Evolutionary conservation across 2,113 vertebrate genomes (phyloP).

Genomic region (Pygoscelis adeliae): DNA sequence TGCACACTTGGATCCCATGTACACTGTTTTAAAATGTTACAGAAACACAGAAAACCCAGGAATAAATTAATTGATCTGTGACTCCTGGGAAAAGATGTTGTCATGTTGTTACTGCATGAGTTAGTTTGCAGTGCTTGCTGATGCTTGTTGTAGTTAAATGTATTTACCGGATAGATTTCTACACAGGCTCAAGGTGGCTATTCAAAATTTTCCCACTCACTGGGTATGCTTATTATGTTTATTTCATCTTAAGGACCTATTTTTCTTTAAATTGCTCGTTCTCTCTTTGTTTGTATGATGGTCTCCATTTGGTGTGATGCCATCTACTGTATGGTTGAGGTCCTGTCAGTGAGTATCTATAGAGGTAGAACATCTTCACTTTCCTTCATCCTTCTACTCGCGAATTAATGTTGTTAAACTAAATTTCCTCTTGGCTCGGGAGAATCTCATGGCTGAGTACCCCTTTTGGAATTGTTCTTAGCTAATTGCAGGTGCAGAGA

Average conservation of each 20-base stretch:
- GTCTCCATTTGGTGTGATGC: neutral
- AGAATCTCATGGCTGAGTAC: neutral
- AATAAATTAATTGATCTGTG: neutral
- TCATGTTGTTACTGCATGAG: neutral
- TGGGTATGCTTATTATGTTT: fast-evolving
- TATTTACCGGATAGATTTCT: neutral
- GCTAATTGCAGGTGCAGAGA: slow-evolving; percentile 91
- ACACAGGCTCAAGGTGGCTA: neutral
- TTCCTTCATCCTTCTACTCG: neutral
- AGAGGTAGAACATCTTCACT: neutral
- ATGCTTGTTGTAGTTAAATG: neutral
- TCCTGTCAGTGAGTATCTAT: neutral
- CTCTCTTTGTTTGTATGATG: neutral
- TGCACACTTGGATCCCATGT: neutral
- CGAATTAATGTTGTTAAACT: neutral
- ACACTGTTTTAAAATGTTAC: neutral
- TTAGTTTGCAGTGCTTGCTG: neutral
- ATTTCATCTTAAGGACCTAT: neutral
- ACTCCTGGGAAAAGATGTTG: neutral
- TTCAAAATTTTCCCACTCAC: neutral
- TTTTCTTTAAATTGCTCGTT: neutral
- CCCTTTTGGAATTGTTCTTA: slow-evolving; percentile 59
- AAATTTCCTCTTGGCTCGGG: neutral
- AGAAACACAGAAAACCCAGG: neutral
- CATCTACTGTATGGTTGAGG: neutral